Percentiles rank a stretch among this genome's conserved stretches.
These are phyloP conservation scores for Globodera ellingtonae DNA, from an alignment of 1,140 invertebrate genomes.

Conservation along the genomic window DNA sequence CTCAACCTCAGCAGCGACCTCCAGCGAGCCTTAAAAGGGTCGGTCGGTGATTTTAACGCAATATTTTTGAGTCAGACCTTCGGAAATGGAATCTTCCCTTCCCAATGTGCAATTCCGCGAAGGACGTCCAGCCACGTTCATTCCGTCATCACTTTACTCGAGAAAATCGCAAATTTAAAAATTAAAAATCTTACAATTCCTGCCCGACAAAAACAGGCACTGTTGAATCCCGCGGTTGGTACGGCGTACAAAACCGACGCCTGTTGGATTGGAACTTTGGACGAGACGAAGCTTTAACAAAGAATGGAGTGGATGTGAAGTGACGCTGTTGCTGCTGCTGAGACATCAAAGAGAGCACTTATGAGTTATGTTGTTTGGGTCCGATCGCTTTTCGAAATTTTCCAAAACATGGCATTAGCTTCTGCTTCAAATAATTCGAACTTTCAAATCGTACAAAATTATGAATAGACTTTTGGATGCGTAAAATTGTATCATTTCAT, in stretches of 20 bases:
- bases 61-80: background rate
- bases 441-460: too few species aligned
- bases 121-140: too few species aligned
- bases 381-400: too few species aligned
- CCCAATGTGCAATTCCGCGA: background rate
- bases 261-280: background rate
- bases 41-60: background rate
- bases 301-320: too few species aligned
- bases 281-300: background rate
- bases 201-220: too few species aligned
- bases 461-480: too few species aligned
- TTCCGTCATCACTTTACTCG: background rate
- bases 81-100: background rate
- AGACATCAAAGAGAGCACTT: background rate
- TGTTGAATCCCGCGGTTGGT: background rate
- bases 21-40: background rate
- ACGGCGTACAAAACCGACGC: background rate
- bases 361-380: too few species aligned
- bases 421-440: too few species aligned
- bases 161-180: background rate
- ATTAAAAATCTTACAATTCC: background rate
- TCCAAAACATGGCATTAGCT: too few species aligned
- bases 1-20: slow-evolving; percentile 24
- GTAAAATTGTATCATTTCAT: too few species aligned
- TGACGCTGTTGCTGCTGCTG: background rate